phyloP scores from a whole-genome alignment of 2,888 invertebrate species.

The Altica lythri region DNA sequence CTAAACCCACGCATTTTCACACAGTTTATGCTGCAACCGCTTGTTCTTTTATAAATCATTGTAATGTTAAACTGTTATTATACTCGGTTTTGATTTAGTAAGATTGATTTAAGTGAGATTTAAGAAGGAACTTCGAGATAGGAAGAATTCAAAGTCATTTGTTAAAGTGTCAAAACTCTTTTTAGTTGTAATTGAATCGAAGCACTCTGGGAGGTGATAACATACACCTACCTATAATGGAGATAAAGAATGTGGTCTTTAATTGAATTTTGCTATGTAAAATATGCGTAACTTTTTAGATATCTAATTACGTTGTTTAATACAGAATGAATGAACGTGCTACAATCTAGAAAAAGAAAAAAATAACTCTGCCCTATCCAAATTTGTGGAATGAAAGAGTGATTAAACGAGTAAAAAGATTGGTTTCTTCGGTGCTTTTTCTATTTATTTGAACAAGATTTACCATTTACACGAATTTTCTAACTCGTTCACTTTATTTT shows the following conservation, averaged over 20 bases:
- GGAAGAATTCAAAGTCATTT: constrained; percentile 1
- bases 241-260: neutral
- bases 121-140: neutral
- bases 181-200: neutral
- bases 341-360: no score
- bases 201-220: neutral
- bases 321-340: no score
- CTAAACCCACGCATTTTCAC: constrained; percentile 17
- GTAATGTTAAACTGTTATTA: neutral
- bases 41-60: neutral
- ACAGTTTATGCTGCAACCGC: constrained; percentile 7
- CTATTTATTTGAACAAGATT: no score
- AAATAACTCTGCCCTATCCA: no score
- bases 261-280: no score
- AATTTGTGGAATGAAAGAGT: no score
- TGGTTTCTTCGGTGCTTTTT: no score
- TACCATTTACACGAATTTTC: no score
- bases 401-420: no score
- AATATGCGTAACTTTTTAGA: no score
- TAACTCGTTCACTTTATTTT: no score
- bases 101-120: constrained; percentile 1
- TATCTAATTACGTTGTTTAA: no score
- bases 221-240: neutral
- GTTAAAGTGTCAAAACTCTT: constrained; percentile 1
- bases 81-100: neutral